These are phyloP conservation scores for Micromesistius poutassou DNA, from an alignment of 2,797 vertebrate species.

Conservation along the genomic window DNA sequence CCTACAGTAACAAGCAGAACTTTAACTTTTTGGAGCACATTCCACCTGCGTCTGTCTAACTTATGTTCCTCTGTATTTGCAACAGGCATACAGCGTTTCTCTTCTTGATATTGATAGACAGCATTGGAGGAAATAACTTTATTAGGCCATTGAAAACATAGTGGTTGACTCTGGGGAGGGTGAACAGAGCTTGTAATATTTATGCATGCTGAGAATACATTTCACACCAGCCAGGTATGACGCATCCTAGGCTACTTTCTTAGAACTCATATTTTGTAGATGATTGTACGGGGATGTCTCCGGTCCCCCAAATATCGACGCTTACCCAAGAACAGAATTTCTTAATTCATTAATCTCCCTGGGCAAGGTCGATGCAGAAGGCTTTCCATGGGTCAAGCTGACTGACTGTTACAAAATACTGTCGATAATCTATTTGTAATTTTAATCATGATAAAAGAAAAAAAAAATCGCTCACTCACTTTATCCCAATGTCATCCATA, in stretches of 20 bases:
- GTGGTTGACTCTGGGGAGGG: neutral
- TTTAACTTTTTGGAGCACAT: neutral
- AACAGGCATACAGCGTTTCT: slow-evolving; percentile 26
- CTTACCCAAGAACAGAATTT: neutral
- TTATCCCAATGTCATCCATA: neutral
- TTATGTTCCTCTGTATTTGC: neutral
- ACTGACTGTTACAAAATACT: slow-evolving; percentile 47
- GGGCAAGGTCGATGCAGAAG: neutral
- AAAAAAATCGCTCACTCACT: neutral
- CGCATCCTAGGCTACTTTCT: neutral
- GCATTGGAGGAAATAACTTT: slow-evolving; percentile 10
- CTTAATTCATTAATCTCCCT: neutral
- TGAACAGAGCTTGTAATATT: neutral
- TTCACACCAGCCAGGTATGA: neutral
- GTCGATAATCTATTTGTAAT: neutral
- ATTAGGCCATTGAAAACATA: neutral
- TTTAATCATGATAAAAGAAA: slow-evolving; percentile 1
- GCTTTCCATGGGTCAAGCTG: neutral
- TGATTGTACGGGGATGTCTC: neutral
- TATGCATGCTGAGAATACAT: neutral
- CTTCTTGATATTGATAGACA: slow-evolving; percentile 15
- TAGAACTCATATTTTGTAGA: neutral
- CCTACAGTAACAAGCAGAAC: neutral
- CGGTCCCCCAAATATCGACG: neutral
- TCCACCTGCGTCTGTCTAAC: neutral